A percentile compares a stretch with the other conserved stretches of the same genome.
Conservation (phyloP, 2,888 invertebrate species). For the Leuctra nigra region DNA sequence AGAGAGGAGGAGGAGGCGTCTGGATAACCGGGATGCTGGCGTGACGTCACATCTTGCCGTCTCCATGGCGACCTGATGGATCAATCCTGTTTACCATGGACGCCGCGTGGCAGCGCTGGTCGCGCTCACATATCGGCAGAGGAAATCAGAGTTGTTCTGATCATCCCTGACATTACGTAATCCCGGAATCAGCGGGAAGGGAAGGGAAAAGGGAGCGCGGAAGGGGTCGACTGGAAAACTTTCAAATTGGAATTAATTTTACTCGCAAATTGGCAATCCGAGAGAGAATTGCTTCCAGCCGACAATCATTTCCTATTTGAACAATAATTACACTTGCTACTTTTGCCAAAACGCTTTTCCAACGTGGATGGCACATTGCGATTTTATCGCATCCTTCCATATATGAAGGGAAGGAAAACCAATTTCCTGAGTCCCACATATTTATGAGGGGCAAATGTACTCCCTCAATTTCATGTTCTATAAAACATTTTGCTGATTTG, state of each 20-base stretch:
- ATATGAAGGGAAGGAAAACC: not conserved
- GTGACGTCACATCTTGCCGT: constrained; percentile 8
- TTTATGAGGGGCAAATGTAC: no score
- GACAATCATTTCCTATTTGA: not conserved
- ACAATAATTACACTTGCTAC: not conserved
- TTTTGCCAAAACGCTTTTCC: not conserved
- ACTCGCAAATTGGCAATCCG: not conserved
- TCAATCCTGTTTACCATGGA: constrained; percentile 4
- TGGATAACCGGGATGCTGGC: constrained; percentile 9
- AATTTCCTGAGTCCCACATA: not conserved
- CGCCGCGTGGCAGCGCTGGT: constrained; percentile 1
- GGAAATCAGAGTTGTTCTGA: not conserved
- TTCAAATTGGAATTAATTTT: not conserved
- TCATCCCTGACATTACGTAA: not conserved
- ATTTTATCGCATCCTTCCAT: not conserved
- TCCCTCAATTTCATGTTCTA: no score
- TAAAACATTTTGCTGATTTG: no score
- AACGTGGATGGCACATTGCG: not conserved
- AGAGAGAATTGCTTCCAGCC: not conserved
- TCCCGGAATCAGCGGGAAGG: not conserved
- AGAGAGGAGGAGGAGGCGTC: not conserved
- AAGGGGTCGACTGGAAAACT: not conserved
- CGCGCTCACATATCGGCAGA: not conserved
- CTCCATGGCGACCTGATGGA: constrained; percentile 11
- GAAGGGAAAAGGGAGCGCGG: not conserved